Evolutionary conservation across 2,888 invertebrate species (phyloP).

Genomic region (Tenthredo livida): DNA sequence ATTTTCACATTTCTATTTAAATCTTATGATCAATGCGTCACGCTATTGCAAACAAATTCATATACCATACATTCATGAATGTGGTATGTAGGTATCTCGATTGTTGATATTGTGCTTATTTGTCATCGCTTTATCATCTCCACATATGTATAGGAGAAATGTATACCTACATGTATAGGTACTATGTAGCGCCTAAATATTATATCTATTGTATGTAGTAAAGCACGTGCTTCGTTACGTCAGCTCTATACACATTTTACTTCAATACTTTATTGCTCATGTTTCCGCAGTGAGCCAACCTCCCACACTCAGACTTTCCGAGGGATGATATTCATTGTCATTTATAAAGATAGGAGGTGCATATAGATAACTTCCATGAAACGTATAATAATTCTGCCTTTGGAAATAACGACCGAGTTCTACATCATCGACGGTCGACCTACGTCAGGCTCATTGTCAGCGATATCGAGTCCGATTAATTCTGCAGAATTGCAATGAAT

Average conservation of each 20-base stretch:
- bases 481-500: neutral
- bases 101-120: neutral
- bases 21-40: neutral
- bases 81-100: neutral
- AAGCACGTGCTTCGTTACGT: neutral
- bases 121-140: neutral
- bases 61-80: neutral
- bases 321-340: neutral
- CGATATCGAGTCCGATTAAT: neutral
- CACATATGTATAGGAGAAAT: neutral
- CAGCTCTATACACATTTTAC: neutral
- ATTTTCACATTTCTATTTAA: no score
- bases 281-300: neutral
- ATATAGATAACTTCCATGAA: neutral
- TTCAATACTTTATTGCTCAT: conserved; percentile 6
- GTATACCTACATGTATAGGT: no score
- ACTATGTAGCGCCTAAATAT: neutral
- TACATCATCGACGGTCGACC: neutral
- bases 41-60: neutral
- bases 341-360: neutral
- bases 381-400: neutral
- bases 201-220: neutral
- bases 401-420: neutral
- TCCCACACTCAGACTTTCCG: neutral
- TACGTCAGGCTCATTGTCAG: conserved; percentile 4